Percentiles rank a stretch among this genome's conserved stretches.
Conservation (phyloP, 1,140 invertebrate genomes). For the Bombus cullumanus region DNA sequence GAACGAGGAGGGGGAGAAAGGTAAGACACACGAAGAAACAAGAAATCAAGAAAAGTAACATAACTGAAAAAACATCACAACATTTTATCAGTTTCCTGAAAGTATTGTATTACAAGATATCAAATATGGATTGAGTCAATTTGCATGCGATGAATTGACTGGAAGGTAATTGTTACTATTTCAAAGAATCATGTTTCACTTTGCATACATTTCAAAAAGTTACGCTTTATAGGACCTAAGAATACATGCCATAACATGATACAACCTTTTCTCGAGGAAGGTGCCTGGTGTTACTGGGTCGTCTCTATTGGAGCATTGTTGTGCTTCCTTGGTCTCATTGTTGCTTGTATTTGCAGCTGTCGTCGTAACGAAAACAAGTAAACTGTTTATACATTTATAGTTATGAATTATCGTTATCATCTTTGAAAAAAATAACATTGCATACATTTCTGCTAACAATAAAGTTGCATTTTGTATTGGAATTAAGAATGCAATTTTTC, state of each 20-base stretch:
- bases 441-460: background rate
- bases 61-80: background rate
- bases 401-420: background rate
- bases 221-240: background rate
- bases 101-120: background rate
- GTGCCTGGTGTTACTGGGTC: conserved; percentile 79
- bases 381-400: conserved; percentile 23
- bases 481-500: background rate
- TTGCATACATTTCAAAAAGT: background rate
- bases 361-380: conserved; percentile 79
- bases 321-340: conserved; percentile 77
- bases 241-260: conserved; percentile 66
- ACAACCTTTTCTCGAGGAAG: conserved; percentile 68
- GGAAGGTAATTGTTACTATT: background rate
- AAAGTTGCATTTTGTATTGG: background rate
- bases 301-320: conserved; percentile 75
- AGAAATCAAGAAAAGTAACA: background rate
- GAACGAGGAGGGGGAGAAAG: background rate
- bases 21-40: background rate
- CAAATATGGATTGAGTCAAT: too few species aligned
- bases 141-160: conserved; percentile 5
- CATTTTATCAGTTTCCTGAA: background rate
- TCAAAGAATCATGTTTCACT: background rate
- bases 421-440: background rate
- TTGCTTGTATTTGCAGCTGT: conserved; percentile 80